Conservation (phyloP, 2,888 invertebrate genomes). For the Ferrisia virgata region DNA sequence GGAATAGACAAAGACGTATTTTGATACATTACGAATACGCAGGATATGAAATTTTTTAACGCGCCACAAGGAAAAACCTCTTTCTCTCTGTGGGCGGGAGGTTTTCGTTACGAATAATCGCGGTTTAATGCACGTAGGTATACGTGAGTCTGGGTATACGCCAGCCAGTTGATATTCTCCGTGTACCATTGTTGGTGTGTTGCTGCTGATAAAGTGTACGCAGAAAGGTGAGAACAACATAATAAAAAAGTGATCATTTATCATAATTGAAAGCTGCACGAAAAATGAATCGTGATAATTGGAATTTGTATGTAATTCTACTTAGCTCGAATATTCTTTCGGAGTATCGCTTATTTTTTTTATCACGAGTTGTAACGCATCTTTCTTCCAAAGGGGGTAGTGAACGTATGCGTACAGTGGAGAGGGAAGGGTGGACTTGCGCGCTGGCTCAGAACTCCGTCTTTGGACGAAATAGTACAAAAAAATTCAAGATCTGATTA, state of each 20-base stretch:
- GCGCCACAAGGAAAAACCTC: background rate
- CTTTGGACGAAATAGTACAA: too few species aligned
- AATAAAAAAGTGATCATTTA: background rate
- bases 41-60: conserved; percentile 26
- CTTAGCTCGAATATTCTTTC: too few species aligned
- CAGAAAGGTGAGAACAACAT: background rate
- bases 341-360: too few species aligned
- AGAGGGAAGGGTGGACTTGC: too few species aligned
- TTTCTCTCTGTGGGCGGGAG: background rate
- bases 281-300: background rate
- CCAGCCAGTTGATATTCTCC: background rate
- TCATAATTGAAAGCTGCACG: background rate
- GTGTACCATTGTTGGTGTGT: background rate
- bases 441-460: too few species aligned
- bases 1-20: conserved; percentile 35
- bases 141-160: too few species aligned
- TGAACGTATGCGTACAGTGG: too few species aligned
- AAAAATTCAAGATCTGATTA: too few species aligned
- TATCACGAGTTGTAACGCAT: too few species aligned
- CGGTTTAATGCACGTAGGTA: too few species aligned
- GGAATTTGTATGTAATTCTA: too few species aligned
- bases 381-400: too few species aligned
- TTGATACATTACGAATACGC: conserved; percentile 27
- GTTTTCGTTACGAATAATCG: conserved; percentile 13
- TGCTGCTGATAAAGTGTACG: background rate